phyloP scores from a whole-genome alignment of 2,797 vertebrate genomes.

The Gymnothorax reevesii region DNA sequence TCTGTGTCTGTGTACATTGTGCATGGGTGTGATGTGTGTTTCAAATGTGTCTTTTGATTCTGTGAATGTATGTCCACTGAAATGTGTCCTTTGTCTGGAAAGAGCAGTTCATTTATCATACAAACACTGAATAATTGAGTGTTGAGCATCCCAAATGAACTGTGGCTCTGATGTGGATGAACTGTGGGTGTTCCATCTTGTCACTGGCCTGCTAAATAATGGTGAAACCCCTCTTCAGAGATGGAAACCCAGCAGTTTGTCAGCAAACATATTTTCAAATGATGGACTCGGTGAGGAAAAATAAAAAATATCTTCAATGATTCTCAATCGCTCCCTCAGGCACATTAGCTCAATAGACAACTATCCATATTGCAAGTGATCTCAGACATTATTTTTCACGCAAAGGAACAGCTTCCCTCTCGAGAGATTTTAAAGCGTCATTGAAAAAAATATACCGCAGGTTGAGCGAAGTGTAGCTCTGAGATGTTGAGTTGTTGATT shows the following conservation, averaged over 20 bases:
- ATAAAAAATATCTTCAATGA: not conserved
- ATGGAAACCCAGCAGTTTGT: not conserved
- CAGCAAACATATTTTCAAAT: constrained; percentile 1
- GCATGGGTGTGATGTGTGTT: not conserved
- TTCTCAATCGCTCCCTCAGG: not conserved
- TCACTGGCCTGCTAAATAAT: not conserved
- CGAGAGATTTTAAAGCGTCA: too few relatives aligned
- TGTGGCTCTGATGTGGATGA: constrained; percentile 9
- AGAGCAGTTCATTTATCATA: not conserved
- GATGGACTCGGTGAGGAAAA: not conserved
- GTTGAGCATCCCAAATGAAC: not conserved
- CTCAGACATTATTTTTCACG: not conserved
- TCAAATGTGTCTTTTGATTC: not conserved
- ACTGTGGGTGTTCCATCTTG: constrained; percentile 7
- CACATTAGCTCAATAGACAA: not conserved
- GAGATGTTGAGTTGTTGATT: too few relatives aligned
- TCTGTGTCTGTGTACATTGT: not conserved
- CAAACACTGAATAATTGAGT: not conserved
- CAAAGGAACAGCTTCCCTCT: not conserved
- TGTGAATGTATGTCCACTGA: not conserved
- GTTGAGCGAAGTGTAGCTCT: too few relatives aligned
- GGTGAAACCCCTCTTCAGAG: not conserved
- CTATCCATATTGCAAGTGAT: not conserved
- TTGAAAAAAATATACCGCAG: too few relatives aligned
- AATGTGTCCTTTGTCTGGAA: too few relatives aligned